Evolutionary conservation across 2,888 invertebrate genomes (phyloP).

Genomic region (Lissocephala sabroskyi): DNA sequence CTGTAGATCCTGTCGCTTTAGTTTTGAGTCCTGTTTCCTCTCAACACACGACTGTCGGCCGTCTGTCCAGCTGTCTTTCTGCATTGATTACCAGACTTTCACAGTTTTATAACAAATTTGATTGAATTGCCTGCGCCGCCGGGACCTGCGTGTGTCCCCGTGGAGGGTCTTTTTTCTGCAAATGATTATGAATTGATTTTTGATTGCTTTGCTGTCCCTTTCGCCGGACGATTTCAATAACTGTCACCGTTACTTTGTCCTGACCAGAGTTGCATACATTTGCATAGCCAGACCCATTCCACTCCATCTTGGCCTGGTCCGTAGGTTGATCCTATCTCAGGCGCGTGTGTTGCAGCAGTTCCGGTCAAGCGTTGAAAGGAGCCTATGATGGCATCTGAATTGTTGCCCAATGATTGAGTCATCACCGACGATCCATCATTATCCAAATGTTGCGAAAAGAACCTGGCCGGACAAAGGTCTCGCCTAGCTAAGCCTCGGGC

Average conservation of each 20-base stretch:
- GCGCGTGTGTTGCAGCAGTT: constrained; percentile 29
- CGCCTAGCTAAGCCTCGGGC: not conserved
- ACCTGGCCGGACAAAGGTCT: not conserved
- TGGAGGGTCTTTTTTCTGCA: constrained; percentile 60
- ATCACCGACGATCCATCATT: constrained; percentile 36
- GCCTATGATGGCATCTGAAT: constrained; percentile 6
- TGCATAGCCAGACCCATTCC: not conserved
- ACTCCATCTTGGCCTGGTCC: not conserved
- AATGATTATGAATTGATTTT: constrained; percentile 71
- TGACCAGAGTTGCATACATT: not conserved
- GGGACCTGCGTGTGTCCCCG: constrained; percentile 11
- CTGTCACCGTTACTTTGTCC: not conserved
- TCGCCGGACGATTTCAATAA: too few species aligned
- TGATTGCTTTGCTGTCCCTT: constrained; percentile 68
- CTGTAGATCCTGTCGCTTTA: constrained; percentile 21
- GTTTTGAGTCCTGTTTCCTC: constrained; percentile 60
- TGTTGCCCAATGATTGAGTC: constrained; percentile 52
- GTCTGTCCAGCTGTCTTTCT: constrained; percentile 24
- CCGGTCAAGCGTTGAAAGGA: not conserved
- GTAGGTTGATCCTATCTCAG: too few species aligned
- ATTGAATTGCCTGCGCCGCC: constrained; percentile 42
- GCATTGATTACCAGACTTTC: constrained; percentile 51
- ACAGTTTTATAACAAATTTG: constrained; percentile 69
- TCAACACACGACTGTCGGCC: constrained; percentile 13
- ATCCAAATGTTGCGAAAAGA: not conserved